A percentile compares a stretch with the other conserved stretches of the same genome.
phyloP scores from a whole-genome alignment of 2,797 vertebrate genomes.

The Passerculus sandwichensis region DNA sequence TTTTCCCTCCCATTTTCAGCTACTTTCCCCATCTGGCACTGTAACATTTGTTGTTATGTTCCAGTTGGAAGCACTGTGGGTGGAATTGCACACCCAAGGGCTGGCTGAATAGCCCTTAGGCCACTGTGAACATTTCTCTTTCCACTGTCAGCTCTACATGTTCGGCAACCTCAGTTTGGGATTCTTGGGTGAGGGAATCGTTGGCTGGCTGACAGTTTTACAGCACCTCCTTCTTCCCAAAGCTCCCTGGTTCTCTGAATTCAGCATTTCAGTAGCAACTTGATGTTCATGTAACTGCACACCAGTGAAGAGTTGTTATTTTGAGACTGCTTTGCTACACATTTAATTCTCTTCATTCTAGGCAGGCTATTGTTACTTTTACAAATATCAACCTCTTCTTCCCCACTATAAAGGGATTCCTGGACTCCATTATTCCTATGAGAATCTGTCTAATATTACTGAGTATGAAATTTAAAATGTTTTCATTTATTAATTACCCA shows the following conservation, averaged over 20 bases:
- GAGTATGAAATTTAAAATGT: not conserved
- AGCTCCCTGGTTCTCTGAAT: not conserved
- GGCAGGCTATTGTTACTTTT: not conserved
- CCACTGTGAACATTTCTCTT: slow-evolving; percentile 13
- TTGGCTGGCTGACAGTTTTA: not conserved
- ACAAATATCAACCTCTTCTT: not conserved
- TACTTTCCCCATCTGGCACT: not conserved
- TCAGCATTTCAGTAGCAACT: not conserved
- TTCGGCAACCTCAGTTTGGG: not conserved
- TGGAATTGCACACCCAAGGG: not conserved
- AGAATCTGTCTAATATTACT: not conserved
- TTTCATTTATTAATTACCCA: not conserved
- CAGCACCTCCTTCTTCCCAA: not conserved
- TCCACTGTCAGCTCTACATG: not conserved
- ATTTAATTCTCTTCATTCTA: not conserved
- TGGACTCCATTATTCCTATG: not conserved
- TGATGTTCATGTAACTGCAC: not conserved
- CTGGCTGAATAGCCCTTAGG: slow-evolving; percentile 7
- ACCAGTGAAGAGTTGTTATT: not conserved
- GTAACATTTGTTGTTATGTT: slow-evolving; percentile 4
- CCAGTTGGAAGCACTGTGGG: slow-evolving; percentile 6
- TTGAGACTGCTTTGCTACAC: not conserved
- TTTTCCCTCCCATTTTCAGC: not conserved
- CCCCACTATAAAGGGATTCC: not conserved
- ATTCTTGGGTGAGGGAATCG: not conserved